These are phyloP conservation scores for Tolmerus cingulatus DNA, from an alignment of 2,888 invertebrate species.

Conservation along the genomic window DNA sequence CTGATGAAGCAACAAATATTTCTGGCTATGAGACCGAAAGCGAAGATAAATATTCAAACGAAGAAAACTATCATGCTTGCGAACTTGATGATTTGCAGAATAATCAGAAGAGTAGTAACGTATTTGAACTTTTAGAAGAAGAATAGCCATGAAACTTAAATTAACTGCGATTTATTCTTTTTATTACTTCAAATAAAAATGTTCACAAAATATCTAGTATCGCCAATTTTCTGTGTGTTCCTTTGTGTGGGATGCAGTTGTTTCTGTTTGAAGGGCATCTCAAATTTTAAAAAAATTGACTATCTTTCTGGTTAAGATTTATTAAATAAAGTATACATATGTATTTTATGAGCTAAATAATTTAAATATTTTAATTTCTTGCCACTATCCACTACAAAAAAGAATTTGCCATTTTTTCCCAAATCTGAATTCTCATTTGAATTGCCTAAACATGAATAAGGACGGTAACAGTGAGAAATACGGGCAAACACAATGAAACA, in stretches of 20 bases:
- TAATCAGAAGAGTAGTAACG: not conserved
- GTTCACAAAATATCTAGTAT: not conserved
- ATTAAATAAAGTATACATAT: not conserved
- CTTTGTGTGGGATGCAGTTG: conserved; percentile 86
- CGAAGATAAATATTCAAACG: conserved; percentile 46
- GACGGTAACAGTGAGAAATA: too few relatives aligned
- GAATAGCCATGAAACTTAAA: not conserved
- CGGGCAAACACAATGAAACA: too few relatives aligned
- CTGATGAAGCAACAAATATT: conserved; percentile 53
- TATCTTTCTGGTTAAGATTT: not conserved
- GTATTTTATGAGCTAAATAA: not conserved
- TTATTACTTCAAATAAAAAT: not conserved
- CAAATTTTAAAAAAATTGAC: not conserved
- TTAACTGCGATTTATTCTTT: not conserved
- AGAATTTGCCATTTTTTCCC: too few relatives aligned
- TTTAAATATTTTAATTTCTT: too few relatives aligned
- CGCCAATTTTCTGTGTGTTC: too few relatives aligned
- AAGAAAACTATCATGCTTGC: not conserved
- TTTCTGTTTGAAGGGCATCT: conserved; percentile 73
- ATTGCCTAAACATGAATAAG: too few relatives aligned
- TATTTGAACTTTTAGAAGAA: not conserved
- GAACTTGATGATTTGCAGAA: not conserved
- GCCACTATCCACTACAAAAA: too few relatives aligned
- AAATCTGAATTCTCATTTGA: too few relatives aligned
- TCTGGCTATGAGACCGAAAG: conserved; percentile 55